Base-by-base conservation (phyloP, 2,888 invertebrate genomes). In the Elmis aenea region DNA sequence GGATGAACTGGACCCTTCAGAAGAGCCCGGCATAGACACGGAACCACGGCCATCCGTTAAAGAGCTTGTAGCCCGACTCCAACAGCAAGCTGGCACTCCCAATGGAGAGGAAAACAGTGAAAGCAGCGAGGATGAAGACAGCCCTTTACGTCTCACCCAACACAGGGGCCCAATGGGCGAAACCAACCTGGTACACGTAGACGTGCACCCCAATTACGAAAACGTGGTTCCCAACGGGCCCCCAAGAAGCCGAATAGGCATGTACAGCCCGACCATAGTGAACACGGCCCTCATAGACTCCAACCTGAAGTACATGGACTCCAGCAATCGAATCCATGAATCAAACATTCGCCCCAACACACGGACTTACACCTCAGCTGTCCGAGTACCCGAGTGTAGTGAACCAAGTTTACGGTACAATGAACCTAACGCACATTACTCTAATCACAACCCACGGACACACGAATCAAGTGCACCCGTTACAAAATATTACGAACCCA, bases 1-100 rank as follows among this genome's bases (percentile, higher is more conserved):
- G 67, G 67, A 68, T 36, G 66, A 67, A 33, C 37, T 68, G 14
- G 68, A 67, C 14, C 57, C 58, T 12, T 46, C 52, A 12, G 42
- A 38, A 6, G 39, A 42, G n/a, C n/a, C n/a, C 13, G 48, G 48
- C 29, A 66, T 67, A 42, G 48, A 44, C 8, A 48, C 49, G n/a
- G 50, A 56, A 27, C 68, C 69, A 2, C 67, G 77, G 25, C 75
- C 71, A 48, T 74, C 77, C 1, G 80, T 80, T 1, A 79, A 78
- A 51, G 79, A 79, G 54, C 62, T 80, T 48, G 78, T 79, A 13
- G 79, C 78, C 1, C 72, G 74, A 56, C 76, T 78, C 5, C 79
- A 80, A 58, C 70, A 69, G 14, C 67, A 74, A 31, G 49, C 48
- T 10, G 33, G 32, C 4, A 35, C 38, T 3, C 45, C 45, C 13